Evolutionary conservation across 2,888 invertebrate species (phyloP).

Genomic region (Archaeoteleia sp.): DNA sequence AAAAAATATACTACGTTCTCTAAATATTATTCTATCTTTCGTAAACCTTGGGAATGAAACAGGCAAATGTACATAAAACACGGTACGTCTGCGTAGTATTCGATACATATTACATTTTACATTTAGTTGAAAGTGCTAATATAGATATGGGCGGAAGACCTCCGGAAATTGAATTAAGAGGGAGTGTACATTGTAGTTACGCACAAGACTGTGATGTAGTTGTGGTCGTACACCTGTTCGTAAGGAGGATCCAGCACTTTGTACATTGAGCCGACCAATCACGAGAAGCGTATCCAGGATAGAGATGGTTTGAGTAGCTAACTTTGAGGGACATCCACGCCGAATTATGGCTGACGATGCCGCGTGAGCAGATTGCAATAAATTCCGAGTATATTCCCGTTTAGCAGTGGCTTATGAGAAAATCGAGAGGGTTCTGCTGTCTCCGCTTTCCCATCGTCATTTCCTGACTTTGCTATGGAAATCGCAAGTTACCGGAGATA

Average conservation of each 20-base stretch:
- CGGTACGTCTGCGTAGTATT: background rate
- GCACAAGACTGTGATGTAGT: slow-evolving; percentile 2
- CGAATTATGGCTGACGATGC: slow-evolving; percentile 13
- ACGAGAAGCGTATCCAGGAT: slow-evolving; percentile 1
- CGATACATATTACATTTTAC: slow-evolving; percentile 5
- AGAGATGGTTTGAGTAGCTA: background rate
- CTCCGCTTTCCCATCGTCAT: background rate
- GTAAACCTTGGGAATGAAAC: too few relatives aligned
- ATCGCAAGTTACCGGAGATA: too few relatives aligned
- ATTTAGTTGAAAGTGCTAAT: slow-evolving; percentile 7
- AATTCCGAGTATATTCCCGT: background rate
- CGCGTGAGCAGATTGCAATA: slow-evolving; percentile 1
- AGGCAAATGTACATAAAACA: background rate
- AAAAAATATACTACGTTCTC: too few relatives aligned
- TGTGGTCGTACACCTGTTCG: slow-evolving; percentile 14
- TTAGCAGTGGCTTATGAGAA: background rate
- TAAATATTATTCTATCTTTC: too few relatives aligned
- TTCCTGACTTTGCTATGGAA: background rate
- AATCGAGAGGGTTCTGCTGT: background rate
- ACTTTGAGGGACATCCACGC: slow-evolving; percentile 5
- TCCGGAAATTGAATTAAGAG: slow-evolving; percentile 17
- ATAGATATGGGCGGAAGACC: slow-evolving; percentile 10
- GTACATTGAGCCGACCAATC: slow-evolving; percentile 5
- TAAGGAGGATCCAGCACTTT: slow-evolving; percentile 8
- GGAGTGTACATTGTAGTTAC: slow-evolving; percentile 2